Base-by-base conservation (phyloP, 2,888 invertebrate genomes). In the Aelia acuminata region DNA sequence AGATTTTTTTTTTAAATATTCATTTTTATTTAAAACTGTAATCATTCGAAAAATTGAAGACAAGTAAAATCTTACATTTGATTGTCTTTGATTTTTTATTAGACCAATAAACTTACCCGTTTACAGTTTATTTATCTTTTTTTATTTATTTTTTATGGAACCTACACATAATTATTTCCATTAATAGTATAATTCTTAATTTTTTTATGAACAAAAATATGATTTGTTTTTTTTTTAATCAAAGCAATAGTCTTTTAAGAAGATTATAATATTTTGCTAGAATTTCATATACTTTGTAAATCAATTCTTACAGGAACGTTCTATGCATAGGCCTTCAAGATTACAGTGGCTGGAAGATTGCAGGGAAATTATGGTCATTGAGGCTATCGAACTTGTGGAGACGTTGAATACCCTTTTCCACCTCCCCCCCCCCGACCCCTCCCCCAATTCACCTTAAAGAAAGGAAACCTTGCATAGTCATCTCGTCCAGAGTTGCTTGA, bases 401-500 rank as follows among this genome's bases (percentile, higher is more conserved):
- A 57, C 13, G 57, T 57, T 57, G 57, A 57, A 57, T 26, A 13
- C 57, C n/a, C 53, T n/a, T n/a, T n/a, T n/a, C n/a, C 53, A 0
- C 13, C 13, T n/a, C n/a, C 53, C 8, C 22, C 11, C n/a, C n/a
- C 13, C 22, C 22, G 22, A 3, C 22, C 20, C 22, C 22, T 3
- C 3, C 22, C 50, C 20, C 20, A 22, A 57, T 57, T 57, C 57
- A 57, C 13, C 57, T 57, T 57, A 57, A 57, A 57, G 57, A 57
- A 57, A 57, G 57, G 57, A 57, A 57, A 57, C 57, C 26, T 57
- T 57, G 57, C 57, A 57, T 57, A 57, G 57, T 26, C 57, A 57
- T 26, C 57, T 57, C 57, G 57, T 57, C 57, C 57, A 26, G 57
- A 57, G 57, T 57, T 57, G 13, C 57, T 57, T 57, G 57, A 57